phyloP scores from a whole-genome alignment of 2,113 vertebrate species.

The Austrofundulus limnaeus region DNA sequence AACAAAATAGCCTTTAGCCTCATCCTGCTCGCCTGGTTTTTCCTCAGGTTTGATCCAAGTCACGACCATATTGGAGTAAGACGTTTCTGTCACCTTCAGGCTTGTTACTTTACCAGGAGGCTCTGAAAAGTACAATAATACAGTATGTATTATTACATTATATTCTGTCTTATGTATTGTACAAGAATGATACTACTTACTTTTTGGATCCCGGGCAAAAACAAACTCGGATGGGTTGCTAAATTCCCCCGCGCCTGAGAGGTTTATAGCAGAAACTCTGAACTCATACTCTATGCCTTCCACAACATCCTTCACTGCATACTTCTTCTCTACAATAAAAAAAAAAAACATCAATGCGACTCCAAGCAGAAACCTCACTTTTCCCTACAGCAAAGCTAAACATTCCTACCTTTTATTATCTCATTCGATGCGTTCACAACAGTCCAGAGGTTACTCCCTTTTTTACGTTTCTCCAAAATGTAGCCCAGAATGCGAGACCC shows the following conservation, averaged over 20 bases:
- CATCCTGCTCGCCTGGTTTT: slow-evolving; percentile 68
- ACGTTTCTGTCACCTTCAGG: slow-evolving; percentile 82
- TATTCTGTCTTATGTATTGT: background rate
- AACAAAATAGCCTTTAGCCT: slow-evolving; percentile 85
- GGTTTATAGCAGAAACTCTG: slow-evolving; percentile 85
- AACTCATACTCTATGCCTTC: slow-evolving; percentile 88
- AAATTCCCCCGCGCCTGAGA: slow-evolving; percentile 82
- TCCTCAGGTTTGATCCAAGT: slow-evolving; percentile 83
- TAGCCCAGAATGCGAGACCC: slow-evolving; percentile 83
- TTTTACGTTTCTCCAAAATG: slow-evolving; percentile 87
- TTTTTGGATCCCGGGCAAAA: slow-evolving; percentile 80
- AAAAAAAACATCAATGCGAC: background rate
- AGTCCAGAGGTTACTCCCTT: slow-evolving; percentile 85
- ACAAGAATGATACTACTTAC: slow-evolving; percentile 73
- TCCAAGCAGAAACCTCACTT: background rate
- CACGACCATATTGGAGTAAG: slow-evolving; percentile 80
- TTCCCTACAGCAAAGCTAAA: background rate
- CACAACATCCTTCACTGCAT: slow-evolving; percentile 77
- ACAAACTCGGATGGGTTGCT: slow-evolving; percentile 81
- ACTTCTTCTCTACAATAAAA: slow-evolving; percentile 79
- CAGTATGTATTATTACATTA: background rate
- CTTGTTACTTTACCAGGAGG: slow-evolving; percentile 81
- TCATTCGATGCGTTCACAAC: slow-evolving; percentile 72
- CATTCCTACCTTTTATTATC: slow-evolving; percentile 77
- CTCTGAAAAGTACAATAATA: slow-evolving; percentile 63